Base-by-base conservation (phyloP, 2,797 vertebrate species). In the Uromys caudimaculatus region DNA sequence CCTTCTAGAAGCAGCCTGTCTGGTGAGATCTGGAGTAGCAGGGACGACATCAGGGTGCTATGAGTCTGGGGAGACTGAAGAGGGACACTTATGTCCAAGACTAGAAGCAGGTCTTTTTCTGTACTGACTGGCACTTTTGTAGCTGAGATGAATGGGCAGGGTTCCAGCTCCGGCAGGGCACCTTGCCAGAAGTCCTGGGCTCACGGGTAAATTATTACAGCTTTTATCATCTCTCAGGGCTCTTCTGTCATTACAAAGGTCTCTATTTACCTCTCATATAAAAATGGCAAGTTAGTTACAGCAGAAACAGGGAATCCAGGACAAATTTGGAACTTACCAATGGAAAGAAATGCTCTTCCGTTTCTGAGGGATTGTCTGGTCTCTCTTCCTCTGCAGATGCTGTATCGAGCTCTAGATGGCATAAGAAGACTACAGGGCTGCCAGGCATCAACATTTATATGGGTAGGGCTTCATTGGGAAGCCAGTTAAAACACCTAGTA, bases 271-370 rank as follows among this genome's bases (percentile, higher is more conserved):
- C 67, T 91, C 56, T 52, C 75, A 75, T 67, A 76, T 92, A 75
- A 96, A 97, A 86, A 88, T n/a, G 58, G 88, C 75, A 6, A 95
- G 93, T 93, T 78, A 85, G 91, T 97, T 86, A 97, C 82, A 88
- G 60, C 52, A 86, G 71, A 85, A 89, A 88, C 13, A 82, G 76
- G 73, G 32, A 86, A 89, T 38, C 6, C n/a, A 29, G 75, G 90
- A 47, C 29, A 41, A 38, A 13, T 54, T 52, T 38, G 35, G 90
- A 92, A 83, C n/a, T n/a, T 54, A 50, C 76, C 3, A 50, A 85
- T 29, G 58, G 23, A 62, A 81, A 93, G 71, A n/a, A 77, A 9
- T 41, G 2, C 78, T 38, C 77, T 86, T 8, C 1, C 21, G 13
- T 60, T 84, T 92, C 47, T 29, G 14, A 27, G 50, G 78, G 29